Percentiles rank a stretch among this genome's conserved stretches.
These are phyloP conservation scores for Proteles cristata DNA, from an alignment of 2,113 vertebrate species.

Conservation along the genomic window DNA sequence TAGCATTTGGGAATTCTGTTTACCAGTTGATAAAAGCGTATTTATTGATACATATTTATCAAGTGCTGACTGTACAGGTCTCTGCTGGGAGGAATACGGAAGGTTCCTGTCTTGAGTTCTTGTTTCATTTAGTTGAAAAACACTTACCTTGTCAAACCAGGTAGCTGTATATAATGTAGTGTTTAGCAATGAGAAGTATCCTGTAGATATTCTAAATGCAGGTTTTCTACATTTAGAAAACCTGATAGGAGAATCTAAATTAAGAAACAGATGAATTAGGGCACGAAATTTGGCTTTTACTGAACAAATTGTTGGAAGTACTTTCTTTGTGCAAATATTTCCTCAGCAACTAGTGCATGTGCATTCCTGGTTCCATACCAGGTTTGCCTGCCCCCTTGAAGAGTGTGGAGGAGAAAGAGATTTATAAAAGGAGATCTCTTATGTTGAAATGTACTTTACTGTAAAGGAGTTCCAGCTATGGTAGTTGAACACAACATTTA, in stretches of 20 bases:
- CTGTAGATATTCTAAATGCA: background rate
- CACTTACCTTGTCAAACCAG: background rate
- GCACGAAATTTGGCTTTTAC: background rate
- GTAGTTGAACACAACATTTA: background rate
- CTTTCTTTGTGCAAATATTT: conserved; percentile 4
- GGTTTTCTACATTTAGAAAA: conserved; percentile 14
- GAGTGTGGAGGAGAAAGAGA: conserved; percentile 1
- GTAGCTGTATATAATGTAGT: background rate
- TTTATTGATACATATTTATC: background rate
- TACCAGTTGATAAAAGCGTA: background rate
- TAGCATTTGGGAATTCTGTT: conserved; percentile 31
- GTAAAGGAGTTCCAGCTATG: background rate
- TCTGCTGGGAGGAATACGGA: background rate
- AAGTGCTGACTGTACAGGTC: background rate
- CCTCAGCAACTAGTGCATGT: background rate
- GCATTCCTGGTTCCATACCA: background rate
- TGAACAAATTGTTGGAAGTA: background rate
- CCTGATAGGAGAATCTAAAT: background rate
- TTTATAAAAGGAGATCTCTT: background rate
- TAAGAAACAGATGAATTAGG: conserved; percentile 31
- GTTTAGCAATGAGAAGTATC: background rate
- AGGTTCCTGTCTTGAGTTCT: background rate
- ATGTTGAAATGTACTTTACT: background rate
- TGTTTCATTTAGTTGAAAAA: conserved; percentile 11
- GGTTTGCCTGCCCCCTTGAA: background rate